phyloP scores from a whole-genome alignment of 2,113 vertebrate genomes.

The Tragulus kanchil region DNA sequence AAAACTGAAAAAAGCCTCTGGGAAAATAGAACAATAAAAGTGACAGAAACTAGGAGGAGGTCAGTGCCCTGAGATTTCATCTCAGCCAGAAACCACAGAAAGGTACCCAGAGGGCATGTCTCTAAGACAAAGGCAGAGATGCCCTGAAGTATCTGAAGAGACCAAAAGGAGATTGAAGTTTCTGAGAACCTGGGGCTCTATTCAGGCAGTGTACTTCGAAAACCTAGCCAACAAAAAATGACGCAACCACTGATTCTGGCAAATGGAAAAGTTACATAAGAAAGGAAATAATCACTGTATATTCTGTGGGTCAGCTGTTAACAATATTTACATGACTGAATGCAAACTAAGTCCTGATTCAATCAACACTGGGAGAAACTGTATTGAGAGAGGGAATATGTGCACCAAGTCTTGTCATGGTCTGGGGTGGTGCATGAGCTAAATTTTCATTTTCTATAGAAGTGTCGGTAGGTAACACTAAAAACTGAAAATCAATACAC shows the following conservation, averaged over 20 bases:
- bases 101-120: neutral
- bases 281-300: neutral
- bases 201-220: neutral
- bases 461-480: neutral
- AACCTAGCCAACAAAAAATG: neutral
- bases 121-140: neutral
- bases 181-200: neutral
- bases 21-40: neutral
- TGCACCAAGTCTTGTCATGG: neutral
- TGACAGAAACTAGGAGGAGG: neutral
- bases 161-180: too few species aligned
- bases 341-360: neutral
- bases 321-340: neutral
- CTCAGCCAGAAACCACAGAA: neutral
- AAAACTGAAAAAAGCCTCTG: neutral
- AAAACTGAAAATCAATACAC: neutral
- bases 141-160: neutral
- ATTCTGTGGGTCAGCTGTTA: neutral
- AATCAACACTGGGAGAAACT: neutral
- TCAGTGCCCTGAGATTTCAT: neutral
- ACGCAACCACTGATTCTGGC: neutral
- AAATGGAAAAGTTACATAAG: neutral
- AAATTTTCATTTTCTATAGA: neutral
- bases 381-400: rapidly evolving
- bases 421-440: neutral